Evolutionary conservation across 2,888 invertebrate genomes (phyloP).

Genomic region (Ennomos fuscantarius): DNA sequence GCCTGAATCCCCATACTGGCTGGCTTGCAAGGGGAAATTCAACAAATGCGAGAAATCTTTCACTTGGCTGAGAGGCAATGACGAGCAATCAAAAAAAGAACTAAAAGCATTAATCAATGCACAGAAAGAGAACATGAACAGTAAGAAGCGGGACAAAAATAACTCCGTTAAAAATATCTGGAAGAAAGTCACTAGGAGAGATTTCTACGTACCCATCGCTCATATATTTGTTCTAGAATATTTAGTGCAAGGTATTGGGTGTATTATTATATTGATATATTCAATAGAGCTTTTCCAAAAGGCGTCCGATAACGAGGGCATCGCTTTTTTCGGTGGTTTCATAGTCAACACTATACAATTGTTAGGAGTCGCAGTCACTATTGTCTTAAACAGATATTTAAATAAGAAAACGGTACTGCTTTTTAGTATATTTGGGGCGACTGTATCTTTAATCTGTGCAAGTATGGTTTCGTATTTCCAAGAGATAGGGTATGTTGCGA

Average conservation of each 20-base stretch:
- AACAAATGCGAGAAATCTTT: conserved; percentile 35
- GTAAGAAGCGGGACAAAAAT: conserved; percentile 1
- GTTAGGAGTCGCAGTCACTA: conserved; percentile 13
- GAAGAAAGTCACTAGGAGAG: conserved; percentile 15
- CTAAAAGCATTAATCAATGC: conserved; percentile 25
- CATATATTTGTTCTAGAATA: conserved; percentile 28
- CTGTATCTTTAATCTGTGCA: conserved; percentile 11
- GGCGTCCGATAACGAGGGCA: conserved; percentile 11
- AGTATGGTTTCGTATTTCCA: conserved; percentile 23
- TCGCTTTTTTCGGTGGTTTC: conserved; percentile 23
- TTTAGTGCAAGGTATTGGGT: conserved; percentile 24
- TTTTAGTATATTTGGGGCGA: conserved; percentile 15
- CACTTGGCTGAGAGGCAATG: conserved; percentile 36
- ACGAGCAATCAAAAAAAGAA: conserved; percentile 32
- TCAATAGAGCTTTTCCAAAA: conserved; percentile 27
- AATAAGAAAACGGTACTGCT: conserved; percentile 21
- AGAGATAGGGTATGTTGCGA: conserved; percentile 17
- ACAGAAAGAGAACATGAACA: conserved; percentile 3
- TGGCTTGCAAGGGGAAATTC: conserved; percentile 38
- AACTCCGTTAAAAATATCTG: conserved; percentile 8
- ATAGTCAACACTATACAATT: conserved; percentile 26
- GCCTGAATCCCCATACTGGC: conserved; percentile 43
- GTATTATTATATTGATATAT: conserved; percentile 27
- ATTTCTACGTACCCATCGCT: conserved; percentile 27
- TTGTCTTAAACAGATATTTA: conserved; percentile 17